A percentile compares a stretch with the other conserved stretches of the same genome.
phyloP scores from a whole-genome alignment of 37 sponge, comb jelly and placozoan genomes.

The Bolinopsis microptera region DNA sequence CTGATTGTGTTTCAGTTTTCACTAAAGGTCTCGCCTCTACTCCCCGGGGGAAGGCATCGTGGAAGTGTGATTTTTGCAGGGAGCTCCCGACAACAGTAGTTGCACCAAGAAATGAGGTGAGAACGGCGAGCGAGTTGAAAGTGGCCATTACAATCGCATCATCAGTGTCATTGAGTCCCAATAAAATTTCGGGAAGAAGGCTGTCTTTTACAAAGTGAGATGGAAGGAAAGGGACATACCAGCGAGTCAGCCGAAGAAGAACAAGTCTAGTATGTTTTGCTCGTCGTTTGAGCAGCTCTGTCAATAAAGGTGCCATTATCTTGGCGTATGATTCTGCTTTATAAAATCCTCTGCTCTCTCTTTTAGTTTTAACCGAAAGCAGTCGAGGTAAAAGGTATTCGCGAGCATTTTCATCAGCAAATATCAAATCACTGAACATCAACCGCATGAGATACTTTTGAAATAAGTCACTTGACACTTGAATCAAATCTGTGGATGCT shows the following conservation, averaged over 20 bases:
- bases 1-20: background rate
- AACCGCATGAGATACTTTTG: constrained; percentile 40
- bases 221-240: constrained; percentile 49
- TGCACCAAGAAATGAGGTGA: constrained; percentile 27
- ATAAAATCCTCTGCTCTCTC: constrained; percentile 59
- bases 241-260: background rate
- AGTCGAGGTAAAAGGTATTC: constrained; percentile 35
- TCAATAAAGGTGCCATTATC: constrained; percentile 26
- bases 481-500: constrained; percentile 39
- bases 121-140: constrained; percentile 19
- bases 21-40: background rate
- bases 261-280: constrained; percentile 43
- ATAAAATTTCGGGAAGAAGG: constrained; percentile 22
- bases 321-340: constrained; percentile 49
- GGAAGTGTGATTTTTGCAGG: constrained; percentile 55
- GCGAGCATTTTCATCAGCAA: constrained; percentile 61
- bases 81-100: constrained; percentile 54
- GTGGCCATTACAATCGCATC: constrained; percentile 64
- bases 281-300: constrained; percentile 47
- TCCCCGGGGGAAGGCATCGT: constrained; percentile 4
- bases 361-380: constrained; percentile 49
- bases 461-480: constrained; percentile 40
- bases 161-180: constrained; percentile 61
- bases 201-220: constrained; percentile 39
- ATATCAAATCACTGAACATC: constrained; percentile 43